Base-by-base conservation (phyloP, 2,797 vertebrate genomes). In the Balearica regulorum region DNA sequence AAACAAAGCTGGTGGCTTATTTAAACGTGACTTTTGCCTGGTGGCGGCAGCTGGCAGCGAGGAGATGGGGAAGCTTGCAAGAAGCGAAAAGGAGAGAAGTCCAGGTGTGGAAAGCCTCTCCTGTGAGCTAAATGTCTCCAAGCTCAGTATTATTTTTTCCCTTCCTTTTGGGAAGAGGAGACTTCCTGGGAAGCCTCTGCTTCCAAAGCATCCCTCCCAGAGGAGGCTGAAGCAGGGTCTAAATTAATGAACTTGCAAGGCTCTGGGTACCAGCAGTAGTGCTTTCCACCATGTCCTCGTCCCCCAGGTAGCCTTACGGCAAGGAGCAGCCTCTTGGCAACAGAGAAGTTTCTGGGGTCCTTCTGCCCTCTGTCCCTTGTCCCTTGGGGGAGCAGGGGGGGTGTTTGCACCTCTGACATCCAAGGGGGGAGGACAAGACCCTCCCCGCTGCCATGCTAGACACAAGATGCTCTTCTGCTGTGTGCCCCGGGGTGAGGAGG, bases 111-210 rank as follows among this genome's bases (percentile, higher is more conserved):
- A 77, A 70, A 46, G 19, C 61, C 53, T 72, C 65, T 66, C 29
- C 43, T 14, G 16, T 3, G 49, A 87, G 49, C 26, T 39, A 43
- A 77, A 73, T 55, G 33, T 6, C 39, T n/a, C 33, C 44, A n/a
- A 35, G n/a, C 26, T 68, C n/a, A 41, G 86, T 39, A 10, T 28
- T 53, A 29, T 43, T 41, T 90, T 83, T 53, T 28, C 14, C 12
- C 79, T 64, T 72, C 21, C 14, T 81, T 87, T 48, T 70, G 60
- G 55, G 71, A 89, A 91, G 41, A 61, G 33, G 71, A 91, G 82
- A 31, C 26, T 89, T 76, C 21, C 69, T 39, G 46, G 43, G 73
- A 71, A 88, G 49, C 29, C 5, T 83, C 19, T 0, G 0, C 33
- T 86, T 92, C 68, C 43, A 51, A 53, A 61, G 51, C 35, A 13